Conservation (phyloP, 2,888 invertebrate species). For the Parochlus steinenii region DNA sequence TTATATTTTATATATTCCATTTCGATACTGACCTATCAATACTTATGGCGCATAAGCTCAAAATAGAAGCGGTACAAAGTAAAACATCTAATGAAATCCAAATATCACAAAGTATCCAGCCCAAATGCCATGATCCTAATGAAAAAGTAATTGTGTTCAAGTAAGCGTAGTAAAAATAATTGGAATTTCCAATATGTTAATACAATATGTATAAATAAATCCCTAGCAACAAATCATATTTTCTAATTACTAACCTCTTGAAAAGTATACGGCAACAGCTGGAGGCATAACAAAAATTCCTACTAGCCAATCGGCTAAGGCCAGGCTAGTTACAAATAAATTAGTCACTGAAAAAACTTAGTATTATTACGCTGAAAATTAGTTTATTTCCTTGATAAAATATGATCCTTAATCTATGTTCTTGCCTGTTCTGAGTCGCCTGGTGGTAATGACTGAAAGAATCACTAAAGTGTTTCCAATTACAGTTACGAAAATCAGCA, state of each 20-base stretch:
- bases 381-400: too few species aligned
- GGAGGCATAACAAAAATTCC: constrained; percentile 92
- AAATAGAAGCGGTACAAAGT: constrained; percentile 84
- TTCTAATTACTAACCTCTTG: constrained; percentile 48
- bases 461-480: constrained; percentile 84
- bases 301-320: constrained; percentile 83
- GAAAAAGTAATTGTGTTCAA: not conserved
- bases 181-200: not conserved
- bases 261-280: constrained; percentile 69
- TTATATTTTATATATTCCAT: not conserved
- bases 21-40: constrained; percentile 44
- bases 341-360: too few species aligned
- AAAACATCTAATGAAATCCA: constrained; percentile 92
- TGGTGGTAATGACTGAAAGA: constrained; percentile 70
- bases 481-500: constrained; percentile 54
- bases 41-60: constrained; percentile 86
- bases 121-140: constrained; percentile 72
- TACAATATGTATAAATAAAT: not conserved
- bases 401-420: too few species aligned
- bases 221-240: not conserved
- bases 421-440: constrained; percentile 71
- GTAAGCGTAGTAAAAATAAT: not conserved
- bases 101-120: constrained; percentile 72
- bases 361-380: too few species aligned
- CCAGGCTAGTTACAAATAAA: constrained; percentile 87